Percentiles rank a stretch among this genome's conserved stretches.
These are phyloP conservation scores for Zaprionus camerounensis DNA, from an alignment of 1,140 invertebrate genomes.

Conservation along the genomic window DNA sequence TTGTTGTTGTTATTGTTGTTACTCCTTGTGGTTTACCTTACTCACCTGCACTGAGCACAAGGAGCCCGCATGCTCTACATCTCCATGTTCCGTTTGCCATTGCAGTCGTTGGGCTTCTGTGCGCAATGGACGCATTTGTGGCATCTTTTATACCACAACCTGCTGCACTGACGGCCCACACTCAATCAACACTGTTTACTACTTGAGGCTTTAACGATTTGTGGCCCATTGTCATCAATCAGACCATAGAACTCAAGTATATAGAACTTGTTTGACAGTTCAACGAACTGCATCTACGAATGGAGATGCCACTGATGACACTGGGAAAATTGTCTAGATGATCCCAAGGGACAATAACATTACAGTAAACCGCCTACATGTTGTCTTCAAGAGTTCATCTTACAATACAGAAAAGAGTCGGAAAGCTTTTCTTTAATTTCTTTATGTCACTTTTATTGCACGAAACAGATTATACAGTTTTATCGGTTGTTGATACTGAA, in stretches of 20 bases:
- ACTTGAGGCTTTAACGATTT: constrained; percentile 41
- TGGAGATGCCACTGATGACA: neutral
- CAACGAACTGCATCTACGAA: constrained; percentile 54
- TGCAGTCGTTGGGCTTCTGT: constrained; percentile 63
- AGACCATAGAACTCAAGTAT: constrained; percentile 36
- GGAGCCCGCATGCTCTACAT: constrained; percentile 12
- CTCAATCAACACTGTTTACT: constrained; percentile 58
- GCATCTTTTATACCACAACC: constrained; percentile 64
- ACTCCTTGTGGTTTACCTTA: neutral
- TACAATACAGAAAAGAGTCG: neutral
- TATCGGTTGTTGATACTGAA: neutral
- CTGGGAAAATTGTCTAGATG: neutral
- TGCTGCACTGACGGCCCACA: constrained; percentile 55
- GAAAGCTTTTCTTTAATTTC: constrained; percentile 1
- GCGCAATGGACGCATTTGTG: constrained; percentile 23
- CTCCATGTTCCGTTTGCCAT: constrained; percentile 50
- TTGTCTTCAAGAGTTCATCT: neutral
- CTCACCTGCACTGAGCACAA: constrained; percentile 57
- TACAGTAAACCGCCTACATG: neutral
- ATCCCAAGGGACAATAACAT: constrained; percentile 1
- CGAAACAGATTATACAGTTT: neutral
- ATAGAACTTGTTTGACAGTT: constrained; percentile 69
- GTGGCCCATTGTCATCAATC: constrained; percentile 55
- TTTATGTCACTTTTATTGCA: neutral
- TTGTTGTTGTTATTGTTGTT: neutral